phyloP scores from a whole-genome alignment of 2,113 vertebrate species.

The Andinoacara biseriatus region DNA sequence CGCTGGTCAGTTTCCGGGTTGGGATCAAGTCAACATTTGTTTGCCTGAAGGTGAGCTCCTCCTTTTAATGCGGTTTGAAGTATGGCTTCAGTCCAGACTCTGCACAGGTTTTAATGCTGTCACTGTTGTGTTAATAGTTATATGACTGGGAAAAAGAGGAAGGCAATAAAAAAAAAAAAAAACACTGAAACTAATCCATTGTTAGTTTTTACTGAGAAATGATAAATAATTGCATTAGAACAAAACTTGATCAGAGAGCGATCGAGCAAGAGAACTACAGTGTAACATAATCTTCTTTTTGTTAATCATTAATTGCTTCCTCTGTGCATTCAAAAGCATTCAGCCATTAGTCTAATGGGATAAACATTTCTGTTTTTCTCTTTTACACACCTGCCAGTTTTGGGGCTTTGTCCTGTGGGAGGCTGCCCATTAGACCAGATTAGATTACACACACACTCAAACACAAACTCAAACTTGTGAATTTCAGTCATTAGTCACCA shows the following conservation, averaged over 20 bases:
- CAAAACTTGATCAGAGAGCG: background rate
- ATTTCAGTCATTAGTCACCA: conserved; percentile 40
- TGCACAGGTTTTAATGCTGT: background rate
- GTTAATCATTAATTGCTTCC: conserved; percentile 59
- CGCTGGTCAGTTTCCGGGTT: background rate
- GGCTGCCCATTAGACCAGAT: conserved; percentile 58
- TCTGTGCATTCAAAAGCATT: conserved; percentile 49
- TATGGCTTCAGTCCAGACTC: background rate
- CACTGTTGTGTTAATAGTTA: background rate
- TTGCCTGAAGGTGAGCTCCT: background rate
- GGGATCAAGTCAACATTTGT: conserved; percentile 49
- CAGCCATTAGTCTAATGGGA: conserved; percentile 43
- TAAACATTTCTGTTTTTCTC: conserved; percentile 44
- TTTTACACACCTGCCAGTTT: conserved; percentile 65
- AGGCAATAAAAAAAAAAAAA: background rate
- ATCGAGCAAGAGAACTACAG: background rate
- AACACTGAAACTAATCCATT: background rate
- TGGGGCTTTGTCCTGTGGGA: conserved; percentile 62
- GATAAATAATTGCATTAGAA: background rate
- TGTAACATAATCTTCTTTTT: conserved; percentile 2
- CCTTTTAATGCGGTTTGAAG: background rate
- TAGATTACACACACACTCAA: conserved; percentile 51
- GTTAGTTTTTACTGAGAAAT: background rate
- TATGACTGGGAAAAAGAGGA: background rate
- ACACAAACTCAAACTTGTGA: conserved; percentile 21